Base-by-base conservation (phyloP, 2,888 invertebrate species). In the Xylota segnis region DNA sequence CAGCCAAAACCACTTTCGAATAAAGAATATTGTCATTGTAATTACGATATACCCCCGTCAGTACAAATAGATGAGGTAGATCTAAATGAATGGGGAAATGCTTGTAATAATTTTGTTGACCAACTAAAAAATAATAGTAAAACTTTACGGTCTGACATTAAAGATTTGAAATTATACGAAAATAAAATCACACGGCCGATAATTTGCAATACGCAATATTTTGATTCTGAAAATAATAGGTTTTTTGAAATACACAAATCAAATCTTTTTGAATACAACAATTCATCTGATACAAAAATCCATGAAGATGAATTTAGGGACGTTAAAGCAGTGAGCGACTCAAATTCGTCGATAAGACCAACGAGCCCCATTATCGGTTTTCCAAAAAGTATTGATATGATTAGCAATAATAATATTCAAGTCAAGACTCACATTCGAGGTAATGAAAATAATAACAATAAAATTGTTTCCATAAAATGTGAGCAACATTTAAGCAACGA, bases 91-190 rank as follows among this genome's bases (percentile, higher is more conserved):
- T 97, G 96, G 95, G 94, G 94, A 63, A 95, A 93, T 89, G 94
- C 96, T 16, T 96, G 96, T 92, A 96, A 96, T 91, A 95, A 94
- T 91, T 96, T 97, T 90, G 94, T 96, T 91, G 95, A 96, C 90
- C 96, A 96, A 91, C 91, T 97, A 29, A 54, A 18, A 29, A 59
- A 34, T 0, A 50, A 37, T 14, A 59, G 27, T n/a, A 77, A 52
- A 4, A 34, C 4, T 2, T 32, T 14, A 0, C 23, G 23, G 7
- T 1, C 7, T 47, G 37, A 27, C 47, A 16, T 16, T 5, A 61
- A 40, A 14, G 18, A 43, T 59, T 16, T 5, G 9, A 68, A 34
- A 45, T n/a, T 45, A 0, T 14, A 2, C 27, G 45, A 56, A 45
- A 43, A 12, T 43, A 23, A 54, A 54, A 12, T 4, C 6, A 18